phyloP scores from a whole-genome alignment of 2,888 invertebrate genomes.

The Altica lythri region DNA sequence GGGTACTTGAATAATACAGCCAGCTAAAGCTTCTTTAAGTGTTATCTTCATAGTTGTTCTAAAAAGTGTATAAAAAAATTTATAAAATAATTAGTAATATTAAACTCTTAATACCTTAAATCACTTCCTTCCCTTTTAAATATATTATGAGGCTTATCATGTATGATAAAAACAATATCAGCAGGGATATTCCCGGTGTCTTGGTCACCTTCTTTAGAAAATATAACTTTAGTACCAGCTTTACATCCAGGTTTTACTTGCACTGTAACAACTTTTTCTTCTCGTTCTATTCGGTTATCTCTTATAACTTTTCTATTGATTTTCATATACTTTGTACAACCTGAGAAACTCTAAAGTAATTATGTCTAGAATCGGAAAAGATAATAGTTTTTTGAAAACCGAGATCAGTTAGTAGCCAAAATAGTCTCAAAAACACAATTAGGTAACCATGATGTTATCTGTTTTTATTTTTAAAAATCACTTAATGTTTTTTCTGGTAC shows the following conservation, averaged over 20 bases:
- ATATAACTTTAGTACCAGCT: conserved; percentile 92
- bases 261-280: conserved; percentile 90
- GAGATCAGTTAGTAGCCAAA: too few relatives aligned
- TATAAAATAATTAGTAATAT: too few relatives aligned
- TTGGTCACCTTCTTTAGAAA: conserved; percentile 93
- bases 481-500: too few relatives aligned
- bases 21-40: conserved; percentile 87
- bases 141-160: conserved; percentile 84
- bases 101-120: too few relatives aligned
- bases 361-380: too few relatives aligned
- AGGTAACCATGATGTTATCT: too few relatives aligned
- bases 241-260: conserved; percentile 97
- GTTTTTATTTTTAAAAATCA: too few relatives aligned
- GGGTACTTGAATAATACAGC: conserved; percentile 81
- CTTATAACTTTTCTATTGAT: conserved; percentile 85
- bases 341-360: too few relatives aligned
- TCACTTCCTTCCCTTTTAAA: conserved; percentile 82
- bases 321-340: conserved; percentile 94
- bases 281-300: conserved; percentile 78
- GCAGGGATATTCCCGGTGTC: conserved; percentile 88
- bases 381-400: too few relatives aligned
- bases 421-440: too few relatives aligned
- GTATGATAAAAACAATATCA: conserved; percentile 91
- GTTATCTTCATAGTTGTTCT: conserved; percentile 83
- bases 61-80: too few relatives aligned